Evolutionary conservation across 2,797 vertebrate species (phyloP), one percentile per base, ranked within the genome.

Genomic region (Pipistrellus kuhlii): DNA sequence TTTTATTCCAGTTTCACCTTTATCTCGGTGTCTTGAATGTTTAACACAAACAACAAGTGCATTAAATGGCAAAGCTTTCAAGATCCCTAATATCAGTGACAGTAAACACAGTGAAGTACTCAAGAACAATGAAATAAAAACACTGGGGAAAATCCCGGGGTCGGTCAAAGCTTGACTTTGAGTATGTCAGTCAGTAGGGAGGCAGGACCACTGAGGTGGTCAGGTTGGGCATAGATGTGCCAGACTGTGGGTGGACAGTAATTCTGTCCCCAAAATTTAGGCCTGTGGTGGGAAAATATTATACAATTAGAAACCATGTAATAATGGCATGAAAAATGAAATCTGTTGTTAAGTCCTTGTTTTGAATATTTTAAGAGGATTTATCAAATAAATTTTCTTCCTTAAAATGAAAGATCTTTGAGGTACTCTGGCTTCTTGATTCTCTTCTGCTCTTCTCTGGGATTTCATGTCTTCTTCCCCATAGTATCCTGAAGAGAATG

Each of bases 1-100:
- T 62, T 97, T 92, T 85, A 88, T 86, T 75, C 9, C 25, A 91
- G n/a, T n/a, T 94, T 71, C 38, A 81, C 71, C 69, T 94, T 97
- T 89, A 87, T 94, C 86, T 96, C 75, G 85, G 76, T 48, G 38
- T 71, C 78, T 87, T 89, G 51, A 90, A 83, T 95, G 81, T 94
- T 91, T 83, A 91, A 77, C 88, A 92, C 72, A 35, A 88, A 89
- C 8, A 90, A 57, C 82, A 95, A 84, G 91, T 78, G 20, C 32
- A 73, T 91, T 92, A 55, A 89, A 81, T 23, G 82, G 80, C 71
- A 85, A 85, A 87, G 23, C 21, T 78, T 73, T 95, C 53, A 94
- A 89, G 55, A 35, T 51, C 81, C 84, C 30, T 88, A 32, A 80
- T 41, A 46, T 55, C 46, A 32, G 30, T 72, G 62, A n/a, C 25